A percentile compares a stretch with the other conserved stretches of the same genome.
These are phyloP conservation scores for Chesias legatella DNA, from an alignment of 2,888 invertebrate species.

Conservation along the genomic window DNA sequence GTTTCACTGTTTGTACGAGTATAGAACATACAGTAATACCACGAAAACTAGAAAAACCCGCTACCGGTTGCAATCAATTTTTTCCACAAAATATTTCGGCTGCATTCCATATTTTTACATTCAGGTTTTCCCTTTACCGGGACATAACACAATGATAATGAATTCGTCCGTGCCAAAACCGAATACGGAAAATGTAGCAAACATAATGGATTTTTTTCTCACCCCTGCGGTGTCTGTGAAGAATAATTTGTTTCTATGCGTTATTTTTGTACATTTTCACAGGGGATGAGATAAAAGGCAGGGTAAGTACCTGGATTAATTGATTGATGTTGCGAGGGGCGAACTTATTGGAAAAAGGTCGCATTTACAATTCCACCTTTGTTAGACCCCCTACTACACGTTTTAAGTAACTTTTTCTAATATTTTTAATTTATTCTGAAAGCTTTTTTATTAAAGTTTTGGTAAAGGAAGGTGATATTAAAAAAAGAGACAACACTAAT, in stretches of 20 bases:
- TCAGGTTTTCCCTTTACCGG: neutral
- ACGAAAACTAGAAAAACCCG: no score
- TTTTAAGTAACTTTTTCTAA: constrained; percentile 1
- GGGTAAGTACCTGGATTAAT: constrained; percentile 49
- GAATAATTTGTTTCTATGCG: constrained; percentile 25
- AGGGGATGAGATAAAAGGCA: constrained; percentile 37
- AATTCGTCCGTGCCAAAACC: constrained; percentile 16
- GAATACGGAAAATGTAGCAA: constrained; percentile 19
- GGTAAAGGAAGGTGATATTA: no score
- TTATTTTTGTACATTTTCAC: constrained; percentile 24
- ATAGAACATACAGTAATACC: no score
- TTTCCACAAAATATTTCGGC: no score
- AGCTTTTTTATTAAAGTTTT: no score
- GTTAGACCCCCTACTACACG: constrained; percentile 30
- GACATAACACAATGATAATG: constrained; percentile 14
- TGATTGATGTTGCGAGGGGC: constrained; percentile 50
- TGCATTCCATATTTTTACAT: constrained; percentile 1
- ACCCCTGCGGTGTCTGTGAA: constrained; percentile 10
- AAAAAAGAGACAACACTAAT: no score
- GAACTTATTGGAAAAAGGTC: constrained; percentile 43
- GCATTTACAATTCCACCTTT: constrained; percentile 44
- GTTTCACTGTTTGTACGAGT: no score
- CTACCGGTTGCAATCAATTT: no score
- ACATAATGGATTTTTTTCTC: constrained; percentile 18
- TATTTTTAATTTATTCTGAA: no score